Evolutionary conservation across 2,113 vertebrate species (phyloP), one percentile per base, ranked within the genome.

Genomic region (Poeciliopsis turrubarensis): DNA sequence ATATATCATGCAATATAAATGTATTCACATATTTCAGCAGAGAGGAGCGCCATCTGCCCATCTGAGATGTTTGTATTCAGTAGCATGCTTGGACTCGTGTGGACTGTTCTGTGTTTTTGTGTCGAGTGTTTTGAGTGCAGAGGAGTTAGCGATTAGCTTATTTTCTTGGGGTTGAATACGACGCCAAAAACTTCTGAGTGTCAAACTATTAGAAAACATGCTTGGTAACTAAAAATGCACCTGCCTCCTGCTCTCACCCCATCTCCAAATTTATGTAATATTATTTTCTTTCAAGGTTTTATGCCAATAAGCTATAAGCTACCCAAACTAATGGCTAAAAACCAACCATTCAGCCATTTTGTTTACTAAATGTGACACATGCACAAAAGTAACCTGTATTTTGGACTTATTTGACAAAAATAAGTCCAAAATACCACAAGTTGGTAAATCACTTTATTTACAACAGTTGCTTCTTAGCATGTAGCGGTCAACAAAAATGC

Each of bases 31-130:
- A 82, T 81, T 72, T 82, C 73, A 75, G 65, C 68, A 26, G 70
- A 79, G 80, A 84, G 77, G 78, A 84, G 68, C 68, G 34, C 68
- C 37, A 8, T 57, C 34, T 34, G 9, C 68, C 83, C 85, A 67
- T 86, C 80, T 80, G 67, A 87, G 79, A 83, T 88, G 87, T 93
- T 89, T n/a, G 80, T 91, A 80, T 87, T 85, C 75, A 85, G 91
- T 92, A 89, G 91, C 92, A 93, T 92, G 92, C 91, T 92, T 92
- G 90, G 88, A 91, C 65, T 76, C 77, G 87, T 91, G 82, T 90
- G 89, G 81, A 89, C 74, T 81, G 87, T 90, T 81, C 74, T 86
- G 91, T 90, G 86, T 90, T 83, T 90, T 83, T 82, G 84, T 89
- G 76, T 75, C 77, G 80, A 29, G 79, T 82, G 83, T 83, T 80